Conservation (phyloP, 2,113 vertebrate species). For the Platysternon megacephalum region DNA sequence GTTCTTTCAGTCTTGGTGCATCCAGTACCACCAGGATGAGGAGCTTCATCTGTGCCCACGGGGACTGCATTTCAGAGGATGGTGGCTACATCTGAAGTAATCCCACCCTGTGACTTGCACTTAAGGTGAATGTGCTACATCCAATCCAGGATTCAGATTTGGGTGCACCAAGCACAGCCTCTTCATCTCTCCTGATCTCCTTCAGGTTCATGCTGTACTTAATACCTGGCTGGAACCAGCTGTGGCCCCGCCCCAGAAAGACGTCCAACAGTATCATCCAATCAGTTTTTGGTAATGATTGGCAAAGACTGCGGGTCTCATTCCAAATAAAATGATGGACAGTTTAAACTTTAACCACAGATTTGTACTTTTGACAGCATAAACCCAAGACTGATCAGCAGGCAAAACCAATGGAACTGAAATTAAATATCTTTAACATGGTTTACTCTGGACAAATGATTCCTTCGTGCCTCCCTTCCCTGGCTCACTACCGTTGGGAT, state of each 20-base stretch:
- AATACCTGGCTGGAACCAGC: not conserved
- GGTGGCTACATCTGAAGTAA: not conserved
- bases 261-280: not conserved
- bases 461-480: not conserved
- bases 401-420: not conserved
- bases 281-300: not conserved
- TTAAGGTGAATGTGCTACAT: not conserved
- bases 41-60: not conserved
- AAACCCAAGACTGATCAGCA: not conserved
- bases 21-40: not conserved
- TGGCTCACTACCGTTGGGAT: not conserved
- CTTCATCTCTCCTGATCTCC: not conserved
- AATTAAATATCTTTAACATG: not conserved
- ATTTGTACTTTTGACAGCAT: not conserved
- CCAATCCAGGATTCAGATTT: not conserved
- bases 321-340: not conserved
- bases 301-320: not conserved
- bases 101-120: not conserved
- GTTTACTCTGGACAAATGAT: not conserved
- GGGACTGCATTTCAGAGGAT: not conserved
- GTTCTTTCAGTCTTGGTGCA: not conserved
- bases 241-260: not conserved
- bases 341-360: not conserved
- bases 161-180: not conserved
- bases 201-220: not conserved